Percentiles rank a stretch among this genome's conserved stretches.
Evolutionary conservation across 2,113 vertebrate genomes (phyloP).

Genomic region (Lasiurus cinereus): DNA sequence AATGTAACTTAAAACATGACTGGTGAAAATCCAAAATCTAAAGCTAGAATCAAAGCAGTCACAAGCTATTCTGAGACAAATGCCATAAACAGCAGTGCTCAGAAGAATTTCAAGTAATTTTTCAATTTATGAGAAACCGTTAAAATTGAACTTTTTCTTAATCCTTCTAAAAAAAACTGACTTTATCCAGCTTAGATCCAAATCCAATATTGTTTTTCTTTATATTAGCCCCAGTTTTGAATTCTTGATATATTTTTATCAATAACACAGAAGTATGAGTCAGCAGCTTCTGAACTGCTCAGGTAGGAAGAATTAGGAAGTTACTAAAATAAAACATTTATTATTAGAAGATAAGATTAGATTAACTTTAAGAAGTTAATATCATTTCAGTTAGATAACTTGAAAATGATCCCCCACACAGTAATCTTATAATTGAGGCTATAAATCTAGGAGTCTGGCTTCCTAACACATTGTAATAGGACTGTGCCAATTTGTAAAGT

Average conservation of each 20-base stretch:
- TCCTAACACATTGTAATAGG: conserved; percentile 58
- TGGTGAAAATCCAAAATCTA: conserved; percentile 57
- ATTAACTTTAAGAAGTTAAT: conserved; percentile 41
- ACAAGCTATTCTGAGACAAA: conserved; percentile 54
- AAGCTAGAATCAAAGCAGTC: conserved; percentile 57
- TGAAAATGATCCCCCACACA: conserved; percentile 39
- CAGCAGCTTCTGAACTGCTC: not conserved
- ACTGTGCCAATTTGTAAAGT: conserved; percentile 68
- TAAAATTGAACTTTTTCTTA: conserved; percentile 52
- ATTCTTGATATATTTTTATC: conserved; percentile 54
- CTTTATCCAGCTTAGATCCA: conserved; percentile 59
- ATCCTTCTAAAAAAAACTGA: conserved; percentile 28
- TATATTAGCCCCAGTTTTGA: conserved; percentile 15
- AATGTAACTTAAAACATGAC: conserved; percentile 54
- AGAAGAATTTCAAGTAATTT: conserved; percentile 53
- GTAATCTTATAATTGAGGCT: conserved; percentile 61
- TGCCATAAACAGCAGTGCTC: not conserved
- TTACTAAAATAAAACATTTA: conserved; percentile 1
- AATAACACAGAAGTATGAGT: conserved; percentile 48
- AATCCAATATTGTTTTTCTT: conserved; percentile 44
- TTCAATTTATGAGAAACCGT: conserved; percentile 38
- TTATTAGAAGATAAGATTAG: conserved; percentile 53
- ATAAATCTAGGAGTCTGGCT: conserved; percentile 34
- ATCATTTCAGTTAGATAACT: conserved; percentile 56
- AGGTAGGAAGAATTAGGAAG: conserved; percentile 52